phyloP scores from a whole-genome alignment of 1,140 invertebrate genomes.

The Drosophila ananassae region DNA sequence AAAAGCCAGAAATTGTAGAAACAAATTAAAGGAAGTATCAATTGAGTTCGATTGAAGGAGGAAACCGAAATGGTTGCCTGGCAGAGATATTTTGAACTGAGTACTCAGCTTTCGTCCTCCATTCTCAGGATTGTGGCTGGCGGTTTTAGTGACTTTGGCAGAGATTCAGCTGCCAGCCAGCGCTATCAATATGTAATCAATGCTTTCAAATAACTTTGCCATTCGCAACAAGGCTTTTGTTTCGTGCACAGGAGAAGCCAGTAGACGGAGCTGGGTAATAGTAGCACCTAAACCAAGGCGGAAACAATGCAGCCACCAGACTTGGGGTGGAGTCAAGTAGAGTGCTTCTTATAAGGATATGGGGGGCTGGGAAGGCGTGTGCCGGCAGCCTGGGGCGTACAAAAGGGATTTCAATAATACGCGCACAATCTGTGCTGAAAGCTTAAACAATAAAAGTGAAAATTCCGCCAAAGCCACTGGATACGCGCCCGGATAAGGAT shows the following conservation, averaged over 20 bases:
- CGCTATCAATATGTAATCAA: constrained; percentile 72
- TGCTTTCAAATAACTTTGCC: constrained; percentile 76
- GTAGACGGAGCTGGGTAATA: constrained; percentile 51
- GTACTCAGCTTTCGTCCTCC: background rate
- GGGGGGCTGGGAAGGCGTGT: constrained; percentile 21
- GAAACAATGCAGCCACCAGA: constrained; percentile 45
- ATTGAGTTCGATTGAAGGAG: constrained; percentile 33
- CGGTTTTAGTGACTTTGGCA: constrained; percentile 30
- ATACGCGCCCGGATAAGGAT: constrained; percentile 49
- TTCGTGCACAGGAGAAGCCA: constrained; percentile 62
- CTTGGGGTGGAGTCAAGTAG: background rate
- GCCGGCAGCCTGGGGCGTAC: constrained; percentile 49
- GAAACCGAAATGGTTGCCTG: background rate
- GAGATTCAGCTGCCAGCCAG: constrained; percentile 7
- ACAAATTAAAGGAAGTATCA: constrained; percentile 62
- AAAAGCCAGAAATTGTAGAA: constrained; percentile 21
- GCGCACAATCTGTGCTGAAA: constrained; percentile 75
- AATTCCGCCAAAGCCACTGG: constrained; percentile 56
- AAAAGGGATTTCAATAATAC: constrained; percentile 80
- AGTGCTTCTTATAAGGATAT: constrained; percentile 11
- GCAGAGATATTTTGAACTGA: constrained; percentile 1
- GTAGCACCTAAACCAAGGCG: constrained; percentile 36
- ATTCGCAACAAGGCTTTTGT: constrained; percentile 76
- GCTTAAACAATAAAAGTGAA: constrained; percentile 81
- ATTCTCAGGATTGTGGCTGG: constrained; percentile 16